phyloP scores from a whole-genome alignment of 2,888 invertebrate genomes.

The Noctua comes region DNA sequence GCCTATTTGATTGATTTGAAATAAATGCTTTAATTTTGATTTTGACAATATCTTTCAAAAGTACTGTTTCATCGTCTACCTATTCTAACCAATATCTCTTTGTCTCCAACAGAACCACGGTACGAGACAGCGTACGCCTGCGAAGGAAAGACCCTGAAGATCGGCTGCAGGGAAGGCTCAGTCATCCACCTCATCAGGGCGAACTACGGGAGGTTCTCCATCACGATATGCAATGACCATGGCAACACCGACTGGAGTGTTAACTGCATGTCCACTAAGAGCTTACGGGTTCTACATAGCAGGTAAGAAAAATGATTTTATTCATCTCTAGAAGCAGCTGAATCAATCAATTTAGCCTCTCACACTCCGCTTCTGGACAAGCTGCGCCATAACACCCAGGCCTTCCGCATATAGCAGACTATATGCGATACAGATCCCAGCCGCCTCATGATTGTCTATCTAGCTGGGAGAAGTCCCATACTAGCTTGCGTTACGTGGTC shows the following conservation, averaged over 20 bases:
- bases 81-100: background rate
- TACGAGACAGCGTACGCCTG: slow-evolving; percentile 98
- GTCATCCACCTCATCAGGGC: slow-evolving; percentile 97
- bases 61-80: background rate
- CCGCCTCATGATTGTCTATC: background rate
- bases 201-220: slow-evolving; percentile 98
- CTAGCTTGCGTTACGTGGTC: background rate
- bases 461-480: background rate
- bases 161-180: slow-evolving; percentile 97
- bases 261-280: slow-evolving; percentile 97
- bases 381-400: background rate
- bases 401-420: background rate
- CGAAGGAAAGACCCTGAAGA: slow-evolving; percentile 96
- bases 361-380: background rate
- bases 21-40: too few relatives aligned
- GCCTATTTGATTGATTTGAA: too few relatives aligned
- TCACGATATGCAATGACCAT: slow-evolving; percentile 98
- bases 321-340: background rate
- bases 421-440: background rate
- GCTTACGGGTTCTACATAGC: slow-evolving; percentile 96
- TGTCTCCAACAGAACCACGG: slow-evolving; percentile 91
- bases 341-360: background rate
- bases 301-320: slow-evolving; percentile 90
- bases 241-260: slow-evolving; percentile 99
- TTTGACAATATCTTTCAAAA: too few relatives aligned